Percentiles rank a stretch among this genome's conserved stretches.
Conservation (phyloP, 2,888 invertebrate genomes). For the Antheraea yamamai region DNA sequence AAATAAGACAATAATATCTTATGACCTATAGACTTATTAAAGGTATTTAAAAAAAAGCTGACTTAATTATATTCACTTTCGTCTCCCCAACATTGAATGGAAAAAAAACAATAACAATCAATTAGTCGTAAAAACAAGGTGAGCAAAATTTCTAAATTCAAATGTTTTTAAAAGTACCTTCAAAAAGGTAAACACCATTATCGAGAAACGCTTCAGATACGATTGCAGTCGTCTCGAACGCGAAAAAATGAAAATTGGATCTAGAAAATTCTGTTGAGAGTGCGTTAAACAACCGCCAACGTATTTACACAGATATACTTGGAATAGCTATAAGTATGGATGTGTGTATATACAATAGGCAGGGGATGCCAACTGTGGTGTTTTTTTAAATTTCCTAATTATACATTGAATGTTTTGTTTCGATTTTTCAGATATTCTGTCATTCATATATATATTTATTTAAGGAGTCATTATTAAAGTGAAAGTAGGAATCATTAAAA, state of each 20-base stretch:
- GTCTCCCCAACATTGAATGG: background rate
- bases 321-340: constrained; percentile 15
- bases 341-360: background rate
- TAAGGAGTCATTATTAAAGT: too few species aligned
- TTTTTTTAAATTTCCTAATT: background rate
- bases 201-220: constrained; percentile 45
- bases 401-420: background rate
- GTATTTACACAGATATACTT: constrained; percentile 37
- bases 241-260: constrained; percentile 41
- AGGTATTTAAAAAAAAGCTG: background rate
- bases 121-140: background rate
- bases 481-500: too few species aligned
- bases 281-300: constrained; percentile 43
- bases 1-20: background rate
- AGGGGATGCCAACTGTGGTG: background rate
- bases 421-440: background rate
- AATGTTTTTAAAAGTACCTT: constrained; percentile 16
- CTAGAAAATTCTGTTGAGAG: constrained; percentile 39
- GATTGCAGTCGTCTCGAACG: constrained; percentile 28
- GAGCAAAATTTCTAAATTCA: background rate
- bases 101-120: background rate
- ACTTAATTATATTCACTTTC: background rate
- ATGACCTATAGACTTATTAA: background rate
- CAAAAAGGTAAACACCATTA: constrained; percentile 45
- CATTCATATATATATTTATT: background rate